Evolutionary conservation across 1,140 invertebrate species (phyloP), one percentile per base, ranked within the genome.

Genomic region (Neodiprion lecontei): DNA sequence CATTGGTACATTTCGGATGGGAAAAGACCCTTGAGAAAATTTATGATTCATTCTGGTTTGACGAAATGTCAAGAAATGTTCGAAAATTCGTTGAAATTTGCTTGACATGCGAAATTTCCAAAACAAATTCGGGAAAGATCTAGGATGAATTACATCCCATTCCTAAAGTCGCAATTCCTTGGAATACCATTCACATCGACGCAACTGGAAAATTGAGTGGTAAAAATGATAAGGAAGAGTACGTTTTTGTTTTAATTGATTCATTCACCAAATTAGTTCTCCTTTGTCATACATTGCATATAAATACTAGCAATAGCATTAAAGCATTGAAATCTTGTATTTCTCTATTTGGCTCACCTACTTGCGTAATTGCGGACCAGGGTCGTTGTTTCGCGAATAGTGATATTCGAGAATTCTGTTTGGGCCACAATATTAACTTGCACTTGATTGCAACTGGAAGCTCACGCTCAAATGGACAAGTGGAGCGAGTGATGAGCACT

Each of bases 201-300:
- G 17, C 17, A 21, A 21, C 17, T 21, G 17, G 17, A 21, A 21
- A 21, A 21, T 21, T 1, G 17, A 21, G 17, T 21, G 17, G 17
- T 21, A 21, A 21, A 21, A 21, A 21, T 21, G 17, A 21, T 21
- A 84, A 12, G 74, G 71, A 82, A 74, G 53, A 83, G 72, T 73
- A 81, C 67, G 67, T 79, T 12, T 76, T 88, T 40, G 83, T 85
- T 0, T 74, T 81, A 0, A 74, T 87, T 9, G 86, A 88, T 71
- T 80, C 83, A 0, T 88, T 79, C 73, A 85, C 83, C 0, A 82
- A 82, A 66, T 85, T 53, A 11, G 50, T 53, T 53, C n/a, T 53
- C n/a, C 50, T 53, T 53, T 53, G 50, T 53, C 50, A 53, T 53
- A 11, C 50, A 1, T 53, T 53, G 10, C 50, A 14, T 17, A 69